Evolutionary conservation across 1,140 invertebrate species (phyloP).

Genomic region (Drosophila bocki): DNA sequence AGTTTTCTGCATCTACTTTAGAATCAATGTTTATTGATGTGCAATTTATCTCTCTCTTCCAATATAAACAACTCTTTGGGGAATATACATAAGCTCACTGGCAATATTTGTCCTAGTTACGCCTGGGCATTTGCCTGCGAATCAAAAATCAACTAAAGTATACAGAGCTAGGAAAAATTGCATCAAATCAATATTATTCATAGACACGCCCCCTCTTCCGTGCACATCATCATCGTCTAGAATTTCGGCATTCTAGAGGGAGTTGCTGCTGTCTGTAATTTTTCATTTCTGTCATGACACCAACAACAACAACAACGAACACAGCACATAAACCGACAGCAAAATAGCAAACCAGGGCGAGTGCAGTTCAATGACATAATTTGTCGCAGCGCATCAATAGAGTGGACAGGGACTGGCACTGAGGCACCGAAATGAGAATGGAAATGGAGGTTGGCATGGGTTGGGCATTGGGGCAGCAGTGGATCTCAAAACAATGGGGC

Average conservation of each 20-base stretch:
- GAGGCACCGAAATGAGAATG: slow-evolving; percentile 17
- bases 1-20: background rate
- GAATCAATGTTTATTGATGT: slow-evolving; percentile 36
- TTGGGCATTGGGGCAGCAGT: slow-evolving; percentile 29
- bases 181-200: slow-evolving; percentile 75
- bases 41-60: slow-evolving; percentile 37
- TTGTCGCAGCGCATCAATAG: slow-evolving; percentile 79
- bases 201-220: slow-evolving; percentile 33
- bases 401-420: slow-evolving; percentile 45
- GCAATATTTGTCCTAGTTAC: slow-evolving; percentile 28
- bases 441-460: background rate
- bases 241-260: slow-evolving; percentile 8
- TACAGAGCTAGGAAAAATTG: slow-evolving; percentile 22
- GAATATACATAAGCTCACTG: slow-evolving; percentile 23
- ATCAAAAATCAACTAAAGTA: slow-evolving; percentile 71
- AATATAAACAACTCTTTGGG: slow-evolving; percentile 28
- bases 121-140: slow-evolving; percentile 19
- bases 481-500: slow-evolving; percentile 56
- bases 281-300: slow-evolving; percentile 63
- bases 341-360: slow-evolving; percentile 45
- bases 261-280: slow-evolving; percentile 47
- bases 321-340: too few species aligned
- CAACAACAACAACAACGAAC: background rate
- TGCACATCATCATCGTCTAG: slow-evolving; percentile 53
- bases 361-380: slow-evolving; percentile 81